These are phyloP conservation scores for Chaetogeoica ovagalla DNA, from an alignment of 2,888 invertebrate species.

Conservation along the genomic window DNA sequence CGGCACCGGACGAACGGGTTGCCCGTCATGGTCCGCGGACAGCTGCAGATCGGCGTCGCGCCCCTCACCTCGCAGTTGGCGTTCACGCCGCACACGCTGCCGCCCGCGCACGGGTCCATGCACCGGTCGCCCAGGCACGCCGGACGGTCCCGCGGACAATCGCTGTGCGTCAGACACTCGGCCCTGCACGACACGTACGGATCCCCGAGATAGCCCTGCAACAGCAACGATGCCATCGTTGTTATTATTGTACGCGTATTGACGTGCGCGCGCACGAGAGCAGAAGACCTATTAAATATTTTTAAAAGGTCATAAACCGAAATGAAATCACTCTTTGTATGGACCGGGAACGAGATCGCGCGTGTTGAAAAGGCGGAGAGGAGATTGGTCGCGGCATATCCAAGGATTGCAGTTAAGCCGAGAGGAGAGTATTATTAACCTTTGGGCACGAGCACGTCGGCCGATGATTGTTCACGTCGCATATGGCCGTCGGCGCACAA, in stretches of 20 bases:
- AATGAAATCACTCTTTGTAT: too few relatives aligned
- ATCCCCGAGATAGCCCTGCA: slow-evolving; percentile 76
- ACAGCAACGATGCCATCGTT: too few relatives aligned
- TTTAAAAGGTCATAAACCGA: too few relatives aligned
- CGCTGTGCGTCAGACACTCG: slow-evolving; percentile 77
- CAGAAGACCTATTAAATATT: too few relatives aligned
- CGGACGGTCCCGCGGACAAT: slow-evolving; percentile 76
- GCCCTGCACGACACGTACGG: slow-evolving; percentile 76
- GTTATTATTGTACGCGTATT: background rate
- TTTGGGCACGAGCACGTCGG: slow-evolving; percentile 79
- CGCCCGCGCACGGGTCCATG: slow-evolving; percentile 75
- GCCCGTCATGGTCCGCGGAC: slow-evolving; percentile 84
- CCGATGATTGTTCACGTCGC: slow-evolving; percentile 74
- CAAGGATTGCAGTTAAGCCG: too few relatives aligned
- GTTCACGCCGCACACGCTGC: slow-evolving; percentile 75
- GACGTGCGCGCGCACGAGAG: too few relatives aligned
- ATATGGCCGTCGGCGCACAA: slow-evolving; percentile 79
- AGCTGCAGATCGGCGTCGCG: slow-evolving; percentile 81
- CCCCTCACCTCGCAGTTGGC: slow-evolving; percentile 76
- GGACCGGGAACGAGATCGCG: background rate
- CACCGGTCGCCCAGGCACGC: slow-evolving; percentile 82
- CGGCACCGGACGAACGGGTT: slow-evolving; percentile 82
- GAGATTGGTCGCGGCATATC: too few relatives aligned
- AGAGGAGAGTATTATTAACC: slow-evolving; percentile 62
- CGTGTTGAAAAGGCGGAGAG: background rate